Evolutionary conservation across 2,888 invertebrate species (phyloP), one percentile per base, ranked within the genome.

Genomic region (Zhengitettix transpicula): DNA sequence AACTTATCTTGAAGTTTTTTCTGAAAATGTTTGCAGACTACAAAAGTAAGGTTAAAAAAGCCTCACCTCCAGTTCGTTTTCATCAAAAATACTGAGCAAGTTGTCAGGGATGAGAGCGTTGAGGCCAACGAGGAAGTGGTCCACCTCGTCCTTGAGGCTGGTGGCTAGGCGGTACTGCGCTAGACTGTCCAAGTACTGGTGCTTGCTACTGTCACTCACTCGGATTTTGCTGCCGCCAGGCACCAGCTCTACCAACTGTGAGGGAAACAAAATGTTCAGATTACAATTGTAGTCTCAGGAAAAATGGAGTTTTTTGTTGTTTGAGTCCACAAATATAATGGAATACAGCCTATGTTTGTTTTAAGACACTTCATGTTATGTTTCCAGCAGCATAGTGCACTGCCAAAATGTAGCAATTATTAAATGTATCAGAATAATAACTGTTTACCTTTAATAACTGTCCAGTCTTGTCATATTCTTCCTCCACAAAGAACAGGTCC

Each of bases 71-170:
- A 96, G 78, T 75, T 96, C 95, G 75, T 93, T 92, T 75, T 95
- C 95, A 75, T 95, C 94, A 75, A 96, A 95, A 72, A 94, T 93
- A 70, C 91, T 90, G 63, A 96, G 79, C 67, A 95, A 80, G 76
- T 92, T 89, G 75, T 92, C 92, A 8, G 96, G 94, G 69, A 95
- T 90, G 52, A 95, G 82, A 72, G 91, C 86, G 73, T 90, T 89
- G 58, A 95, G 81, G 1, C 95, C 96, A 68, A 89, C 87, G 56
- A 94, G 79, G 76, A 96, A 95, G 65, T 87, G 84, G 69, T 88
- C 92, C 55, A 89, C 81, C 77, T 95, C 93, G 59, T 83, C 82
- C 64, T 87, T 84, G 65, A 89, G 85, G 65, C 85, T 84, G 65
- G 83, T 86, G 58, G 89, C 87, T 64, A 95, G 80, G 66, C 89